Evolutionary conservation across 2,113 vertebrate genomes (phyloP), one percentile per base, ranked within the genome.

Genomic region (Peromyscus maniculatus): DNA sequence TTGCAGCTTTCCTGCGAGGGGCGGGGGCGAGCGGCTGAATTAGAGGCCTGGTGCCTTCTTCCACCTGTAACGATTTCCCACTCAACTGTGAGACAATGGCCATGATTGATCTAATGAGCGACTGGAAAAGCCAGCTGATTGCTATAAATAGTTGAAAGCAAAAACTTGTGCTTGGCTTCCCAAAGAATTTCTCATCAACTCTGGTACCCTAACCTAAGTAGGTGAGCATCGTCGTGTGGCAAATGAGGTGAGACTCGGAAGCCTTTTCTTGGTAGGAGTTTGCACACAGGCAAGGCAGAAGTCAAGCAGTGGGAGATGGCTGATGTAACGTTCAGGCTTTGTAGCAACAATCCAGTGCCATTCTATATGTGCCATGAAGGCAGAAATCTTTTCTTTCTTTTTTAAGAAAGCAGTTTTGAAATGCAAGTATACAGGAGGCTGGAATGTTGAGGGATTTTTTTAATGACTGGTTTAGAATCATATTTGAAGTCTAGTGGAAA

Each of bases 31-130:
- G 79, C 79, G 92, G 94, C 96, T 95, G 97, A 98, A 97, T 98
- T 96, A 96, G 96, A 97, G 94, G 90, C 97, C 69, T 93, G 74
- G 0, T 93, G 98, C 96, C 93, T 98, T 92, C 97, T 95, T 97
- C 98, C 98, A 98, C 98, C 98, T 98, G 98, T 98, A 98, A 96
- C 94, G 84, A 98, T 97, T 98, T 98, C 98, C 97, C 97, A 98
- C 98, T 98, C 98, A 96, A 98, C 97, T 97, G 91, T 91, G 95
- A 98, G 97, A 98, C 98, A 98, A 98, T 98, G 97, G 98, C 95
- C 95, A 96, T 98, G 98, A 98, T 98, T 98, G 98, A 98, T 98
- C 97, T 98, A 98, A 98, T 98, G 98, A 98, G 98, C 90, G 97
- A 93, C 97, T 98, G 98, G 98, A 94, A 96, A 98, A 98, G 97